Evolutionary conservation across 37 sponge, comb jelly and placozoan genomes (phyloP), one percentile per base, ranked within the genome.

Genomic region (Aplysina aerophoba): DNA sequence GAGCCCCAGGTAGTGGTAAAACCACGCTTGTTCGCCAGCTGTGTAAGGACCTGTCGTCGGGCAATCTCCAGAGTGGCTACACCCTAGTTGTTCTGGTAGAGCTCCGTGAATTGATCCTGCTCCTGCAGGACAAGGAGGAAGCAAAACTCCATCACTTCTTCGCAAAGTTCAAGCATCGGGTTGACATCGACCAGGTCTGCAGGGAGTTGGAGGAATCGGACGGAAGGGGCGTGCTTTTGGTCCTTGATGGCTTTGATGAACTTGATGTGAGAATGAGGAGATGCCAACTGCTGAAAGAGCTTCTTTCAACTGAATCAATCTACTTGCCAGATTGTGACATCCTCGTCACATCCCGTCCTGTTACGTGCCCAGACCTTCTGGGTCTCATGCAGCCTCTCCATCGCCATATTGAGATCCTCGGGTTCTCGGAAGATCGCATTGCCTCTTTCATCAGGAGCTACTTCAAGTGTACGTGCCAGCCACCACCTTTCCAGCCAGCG

Each of bases 161-260:
- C 25, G 3, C 39, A 1, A 41, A 19, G 38, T 24, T n/a, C 12
- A 24, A 50, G 21, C 54, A 5, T n/a, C 2, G 11, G 27, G 28
- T 36, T 41, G 53, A 75, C 24, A 12, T 41, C 21, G 4, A 6
- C 25, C 44, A 75, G 19, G 54, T 25, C 54, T 40, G 78, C 25
- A 37, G 40, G 37, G 44, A 22, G 20, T 53, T 31, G 37, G 78
- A 75, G 53, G 44, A 41, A 19, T 25, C 25, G 4, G 25, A 75
- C 21, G 78, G 78, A 24, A 75, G 40, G 25, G 78, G 53, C 24
- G 22, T 75, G 22, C 44, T 75, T 15, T 17, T 75, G 44, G 53
- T 75, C 54, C 31, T 75, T 25, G 78, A 75, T 40, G 78, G 78
- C 8, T 75, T 40, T 75, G 78, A 75, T 75, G 78, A 75, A 50